phyloP scores from a whole-genome alignment of 2,113 vertebrate species.

The Zapornia atra region DNA sequence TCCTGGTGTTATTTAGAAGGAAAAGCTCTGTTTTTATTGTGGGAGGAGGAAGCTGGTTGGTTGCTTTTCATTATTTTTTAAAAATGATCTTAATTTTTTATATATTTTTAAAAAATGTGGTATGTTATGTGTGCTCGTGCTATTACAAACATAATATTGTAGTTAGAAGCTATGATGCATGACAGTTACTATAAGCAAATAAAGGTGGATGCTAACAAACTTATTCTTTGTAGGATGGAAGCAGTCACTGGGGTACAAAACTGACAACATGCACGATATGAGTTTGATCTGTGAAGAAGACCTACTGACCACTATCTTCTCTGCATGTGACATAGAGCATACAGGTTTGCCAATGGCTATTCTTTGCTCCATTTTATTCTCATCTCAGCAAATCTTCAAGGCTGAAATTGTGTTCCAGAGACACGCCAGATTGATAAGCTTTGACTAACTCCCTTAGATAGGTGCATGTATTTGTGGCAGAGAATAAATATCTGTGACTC shows the following conservation, averaged over 20 bases:
- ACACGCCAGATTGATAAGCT: fast-evolving
- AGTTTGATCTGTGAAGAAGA: slow-evolving; percentile 86
- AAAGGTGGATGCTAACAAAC: background rate
- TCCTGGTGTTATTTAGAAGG: background rate
- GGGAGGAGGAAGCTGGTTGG: background rate
- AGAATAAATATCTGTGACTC: background rate
- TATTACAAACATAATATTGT: background rate
- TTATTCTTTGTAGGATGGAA: background rate
- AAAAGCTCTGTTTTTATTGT: background rate
- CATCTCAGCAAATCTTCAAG: background rate
- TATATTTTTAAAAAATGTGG: background rate
- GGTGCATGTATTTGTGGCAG: background rate
- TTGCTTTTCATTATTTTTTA: background rate
- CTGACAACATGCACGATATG: slow-evolving; percentile 51
- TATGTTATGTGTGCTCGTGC: background rate
- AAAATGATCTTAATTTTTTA: too few relatives aligned
- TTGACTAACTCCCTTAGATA: background rate
- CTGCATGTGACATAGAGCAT: slow-evolving; percentile 81
- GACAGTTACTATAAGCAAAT: background rate
- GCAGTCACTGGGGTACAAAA: background rate
- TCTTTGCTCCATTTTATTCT: background rate
- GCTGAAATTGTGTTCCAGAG: fast-evolving
- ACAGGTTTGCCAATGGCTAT: slow-evolving; percentile 74
- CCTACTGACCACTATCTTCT: slow-evolving; percentile 85
- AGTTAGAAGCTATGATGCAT: background rate